phyloP scores from a whole-genome alignment of 2,888 invertebrate genomes.

The Sphaerophoria taeniata region DNA sequence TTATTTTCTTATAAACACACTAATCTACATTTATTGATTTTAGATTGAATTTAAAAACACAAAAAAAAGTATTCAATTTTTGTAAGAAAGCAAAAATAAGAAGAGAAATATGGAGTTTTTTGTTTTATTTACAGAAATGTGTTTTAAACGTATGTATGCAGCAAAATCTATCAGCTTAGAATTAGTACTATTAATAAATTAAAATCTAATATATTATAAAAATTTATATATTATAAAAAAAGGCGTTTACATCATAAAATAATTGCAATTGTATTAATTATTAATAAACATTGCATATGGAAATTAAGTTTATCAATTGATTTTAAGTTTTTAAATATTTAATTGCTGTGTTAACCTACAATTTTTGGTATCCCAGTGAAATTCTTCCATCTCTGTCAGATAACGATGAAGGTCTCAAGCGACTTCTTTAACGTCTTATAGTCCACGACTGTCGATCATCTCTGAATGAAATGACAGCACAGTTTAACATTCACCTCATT shows the following conservation, averaged over 20 bases:
- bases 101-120: conserved; percentile 34
- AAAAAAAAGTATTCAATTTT: conserved; percentile 59
- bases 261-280: conserved; percentile 71
- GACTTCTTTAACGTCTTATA: too few relatives aligned
- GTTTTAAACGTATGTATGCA: conserved; percentile 45
- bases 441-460: too few relatives aligned
- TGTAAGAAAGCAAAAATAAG: conserved; percentile 49
- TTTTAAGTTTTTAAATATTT: neutral
- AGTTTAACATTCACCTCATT: too few relatives aligned
- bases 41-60: conserved; percentile 52
- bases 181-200: conserved; percentile 57
- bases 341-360: too few relatives aligned
- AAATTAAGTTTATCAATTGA: conserved; percentile 6
- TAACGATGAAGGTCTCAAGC: too few relatives aligned
- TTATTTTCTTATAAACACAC: conserved; percentile 54
- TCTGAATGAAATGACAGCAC: too few relatives aligned
- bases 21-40: conserved; percentile 57
- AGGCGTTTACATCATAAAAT: conserved; percentile 67
- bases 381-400: too few relatives aligned
- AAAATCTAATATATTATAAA: conserved; percentile 70
- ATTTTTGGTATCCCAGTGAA: too few relatives aligned
- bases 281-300: conserved; percentile 70
- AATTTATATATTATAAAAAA: conserved; percentile 41
- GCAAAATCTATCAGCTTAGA: conserved; percentile 61
- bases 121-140: conserved; percentile 54